Evolutionary conservation across 2,888 invertebrate genomes (phyloP), one percentile per base, ranked within the genome.

Genomic region (Ormyrus thymus): DNA sequence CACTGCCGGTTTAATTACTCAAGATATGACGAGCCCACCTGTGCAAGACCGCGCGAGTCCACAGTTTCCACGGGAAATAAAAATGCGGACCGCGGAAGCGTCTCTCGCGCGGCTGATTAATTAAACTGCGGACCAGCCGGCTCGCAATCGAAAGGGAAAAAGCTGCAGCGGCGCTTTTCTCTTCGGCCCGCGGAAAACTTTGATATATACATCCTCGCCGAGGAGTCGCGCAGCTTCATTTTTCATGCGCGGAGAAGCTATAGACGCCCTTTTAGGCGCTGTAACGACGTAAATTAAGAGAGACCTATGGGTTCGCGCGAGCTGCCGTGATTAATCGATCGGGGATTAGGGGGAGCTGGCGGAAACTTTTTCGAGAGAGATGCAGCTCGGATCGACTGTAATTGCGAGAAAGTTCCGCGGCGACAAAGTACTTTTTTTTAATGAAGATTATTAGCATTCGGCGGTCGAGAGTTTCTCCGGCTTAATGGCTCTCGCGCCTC

Each of bases 1-100:
- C 86, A 86, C 86, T 86, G 85, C 83, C 82, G 81, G 80, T 84
- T 86, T 86, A 87, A 87, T 87, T 86, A 87, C 86, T 86, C 86
- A 86, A 87, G 85, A 87, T 86, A 85, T 86, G 86, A 86, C 84
- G 83, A 84, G 84, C 82, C 84, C 86, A 84, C 84, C 84, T 86
- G 85, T 76, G 84, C 83, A 61, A 61, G n/a, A 11, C 51, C 45
- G 9, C 53, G 59, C 48, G 58, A 64, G 9, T 13, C 56, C 15
- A 64, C 46, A 43, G 74, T 55, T 48, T 8, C 8, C 69, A 11
- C 43, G 53, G 55, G 51, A 9, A 64, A 13, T 13, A 59, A 61
- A 56, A 55, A 76, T 43, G 51, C 50, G 43, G 6, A 43, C 43
- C 58, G 43, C 29, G 29, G 29, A 29, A 29, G 29, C 29, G 29